Percentiles rank a stretch among this genome's conserved stretches.
Evolutionary conservation across 2,888 invertebrate genomes (phyloP).

Genomic region (Epistrophe grossulariae): DNA sequence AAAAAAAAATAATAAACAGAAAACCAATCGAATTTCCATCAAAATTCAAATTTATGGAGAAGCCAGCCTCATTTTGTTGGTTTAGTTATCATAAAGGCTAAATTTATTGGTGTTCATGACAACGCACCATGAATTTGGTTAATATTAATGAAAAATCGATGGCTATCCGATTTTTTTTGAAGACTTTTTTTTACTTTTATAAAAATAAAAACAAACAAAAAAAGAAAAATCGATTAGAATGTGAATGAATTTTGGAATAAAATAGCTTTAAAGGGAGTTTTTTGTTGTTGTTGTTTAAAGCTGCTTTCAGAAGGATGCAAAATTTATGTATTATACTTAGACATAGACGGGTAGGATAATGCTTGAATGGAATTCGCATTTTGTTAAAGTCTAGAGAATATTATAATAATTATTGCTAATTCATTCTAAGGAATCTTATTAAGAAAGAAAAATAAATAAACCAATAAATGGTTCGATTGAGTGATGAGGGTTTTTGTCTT

Average conservation of each 20-base stretch:
- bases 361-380: not conserved
- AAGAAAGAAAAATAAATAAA: not conserved
- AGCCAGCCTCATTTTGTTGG: not conserved
- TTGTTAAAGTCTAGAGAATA: not conserved
- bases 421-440: not conserved
- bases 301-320: not conserved
- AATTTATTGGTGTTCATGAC: conserved; percentile 38
- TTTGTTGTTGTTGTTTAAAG: not conserved
- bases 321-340: not conserved
- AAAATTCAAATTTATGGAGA: conserved; percentile 1
- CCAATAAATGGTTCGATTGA: not conserved
- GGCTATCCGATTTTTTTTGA: conserved; percentile 4
- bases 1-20: not conserved
- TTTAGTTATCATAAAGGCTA: conserved; percentile 2
- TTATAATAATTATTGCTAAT: conserved; percentile 15
- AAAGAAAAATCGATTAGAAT: not conserved
- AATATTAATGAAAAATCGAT: conserved; percentile 27
- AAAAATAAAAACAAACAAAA: not conserved
- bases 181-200: not conserved
- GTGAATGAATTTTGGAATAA: not conserved
- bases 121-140: conserved; percentile 14
- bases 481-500: conserved; percentile 14
- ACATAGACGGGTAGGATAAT: not conserved
- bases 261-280: not conserved
- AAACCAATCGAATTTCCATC: conserved; percentile 16